Evolutionary conservation across 1,140 invertebrate genomes (phyloP).

Genomic region (Propsilocerus akamusi): DNA sequence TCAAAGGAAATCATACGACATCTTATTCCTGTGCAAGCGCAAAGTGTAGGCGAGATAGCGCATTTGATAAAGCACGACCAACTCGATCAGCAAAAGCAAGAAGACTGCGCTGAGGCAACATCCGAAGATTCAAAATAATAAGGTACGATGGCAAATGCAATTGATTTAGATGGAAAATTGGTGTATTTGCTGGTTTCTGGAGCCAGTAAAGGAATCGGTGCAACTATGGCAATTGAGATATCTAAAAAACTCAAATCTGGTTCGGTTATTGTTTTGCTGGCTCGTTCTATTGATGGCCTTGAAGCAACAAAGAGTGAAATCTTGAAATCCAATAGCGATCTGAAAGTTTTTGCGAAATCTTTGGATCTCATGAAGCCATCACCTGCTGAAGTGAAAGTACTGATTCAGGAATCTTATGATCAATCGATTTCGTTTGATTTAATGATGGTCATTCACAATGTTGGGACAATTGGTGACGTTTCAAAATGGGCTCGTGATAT

Average conservation of each 20-base stretch:
- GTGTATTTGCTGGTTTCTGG: slow-evolving; percentile 55
- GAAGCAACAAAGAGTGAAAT: slow-evolving; percentile 38
- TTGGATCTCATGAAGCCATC: slow-evolving; percentile 34
- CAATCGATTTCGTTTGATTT: slow-evolving; percentile 36
- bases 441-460: slow-evolving; percentile 74
- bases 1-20: slow-evolving; percentile 21
- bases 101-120: background rate
- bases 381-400: slow-evolving; percentile 18
- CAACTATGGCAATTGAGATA: slow-evolving; percentile 50
- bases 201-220: slow-evolving; percentile 75
- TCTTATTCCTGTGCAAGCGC: slow-evolving; percentile 25
- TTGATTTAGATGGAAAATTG: slow-evolving; percentile 26
- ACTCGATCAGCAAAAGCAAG: slow-evolving; percentile 11
- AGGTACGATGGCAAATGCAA: slow-evolving; percentile 11
- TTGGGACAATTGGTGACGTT: slow-evolving; percentile 65
- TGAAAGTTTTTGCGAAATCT: slow-evolving; percentile 30
- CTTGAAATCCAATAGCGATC: slow-evolving; percentile 16
- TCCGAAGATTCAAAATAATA: background rate
- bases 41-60: slow-evolving; percentile 27
- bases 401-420: slow-evolving; percentile 24
- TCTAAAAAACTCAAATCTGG: slow-evolving; percentile 30
- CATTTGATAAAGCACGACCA: slow-evolving; percentile 28
- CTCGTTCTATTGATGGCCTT: slow-evolving; percentile 44
- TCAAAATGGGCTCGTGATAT: slow-evolving; percentile 36
- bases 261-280: slow-evolving; percentile 56